Evolutionary conservation across 2,888 invertebrate genomes (phyloP).

Genomic region (Keiferia lycopersicella): DNA sequence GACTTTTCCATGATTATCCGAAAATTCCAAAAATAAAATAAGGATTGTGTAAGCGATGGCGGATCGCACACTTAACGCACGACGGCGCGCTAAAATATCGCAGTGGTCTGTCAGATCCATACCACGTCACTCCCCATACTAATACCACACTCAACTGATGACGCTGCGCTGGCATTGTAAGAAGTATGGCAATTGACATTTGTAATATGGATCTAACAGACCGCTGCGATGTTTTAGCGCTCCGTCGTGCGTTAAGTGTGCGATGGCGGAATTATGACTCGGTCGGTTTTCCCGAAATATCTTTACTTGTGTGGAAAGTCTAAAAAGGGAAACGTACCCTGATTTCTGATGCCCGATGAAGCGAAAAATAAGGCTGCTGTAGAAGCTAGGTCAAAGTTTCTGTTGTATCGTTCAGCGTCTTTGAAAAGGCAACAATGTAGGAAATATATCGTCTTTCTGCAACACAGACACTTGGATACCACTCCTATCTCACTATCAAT

Average conservation of each 20-base stretch:
- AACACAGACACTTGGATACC: not conserved
- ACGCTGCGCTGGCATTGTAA: no score
- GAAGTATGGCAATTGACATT: no score
- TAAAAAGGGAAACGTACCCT: not conserved
- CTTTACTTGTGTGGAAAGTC: slow-evolving; percentile 15
- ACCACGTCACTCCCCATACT: no score
- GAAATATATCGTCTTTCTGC: not conserved
- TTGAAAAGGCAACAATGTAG: not conserved
- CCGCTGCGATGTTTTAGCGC: no score
- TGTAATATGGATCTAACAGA: no score
- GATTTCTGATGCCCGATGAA: slow-evolving; percentile 1
- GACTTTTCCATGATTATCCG: slow-evolving; percentile 18
- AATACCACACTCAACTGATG: no score
- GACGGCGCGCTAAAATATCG: no score
- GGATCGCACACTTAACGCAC: no score
- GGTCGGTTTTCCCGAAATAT: not conserved
- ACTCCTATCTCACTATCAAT: no score
- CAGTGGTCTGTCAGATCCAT: no score
- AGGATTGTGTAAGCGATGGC: no score
- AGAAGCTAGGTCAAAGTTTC: not conserved
- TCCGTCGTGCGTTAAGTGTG: no score
- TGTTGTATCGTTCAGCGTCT: not conserved
- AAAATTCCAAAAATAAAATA: slow-evolving; percentile 2
- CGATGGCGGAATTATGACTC: slow-evolving; percentile 2
- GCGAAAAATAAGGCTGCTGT: slow-evolving; percentile 9